Base-by-base conservation (phyloP, 2,888 invertebrate species). In the Pecten maximus region DNA sequence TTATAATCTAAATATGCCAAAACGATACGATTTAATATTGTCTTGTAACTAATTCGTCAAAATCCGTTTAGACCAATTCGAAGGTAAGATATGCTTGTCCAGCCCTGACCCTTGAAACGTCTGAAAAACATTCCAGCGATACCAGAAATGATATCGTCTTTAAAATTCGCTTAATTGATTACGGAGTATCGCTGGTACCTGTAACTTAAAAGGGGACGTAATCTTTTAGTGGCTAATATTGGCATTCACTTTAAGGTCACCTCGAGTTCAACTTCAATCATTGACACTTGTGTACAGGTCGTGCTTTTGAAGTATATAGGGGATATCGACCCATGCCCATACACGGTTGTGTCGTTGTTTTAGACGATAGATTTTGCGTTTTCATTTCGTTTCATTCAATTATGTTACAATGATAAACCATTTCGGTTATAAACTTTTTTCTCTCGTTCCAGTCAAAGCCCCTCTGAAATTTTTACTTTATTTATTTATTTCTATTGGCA, bases 11-110 rank as follows among this genome's bases (percentile, higher is more conserved):
- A 44, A 4, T 15, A 74, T 23, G 35, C 8, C 35, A 10, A 35
- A 1, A 74, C 19, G 35, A 74, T 74, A 74, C 35, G 35, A 28
- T 74, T 74, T 35, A 6, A 23, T 74, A 0, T 35, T 28, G 74
- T 74, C 74, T 8, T 28, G 10, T 74, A 3, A 15, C 28, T 74
- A 74, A 35, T 74, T 74, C 74, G 74, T 74, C 74, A 35, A 74
- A 74, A 74, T 74, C 74, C 28, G 10, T 74, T 74, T 74, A 74
- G 74, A 74, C 74, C 74, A 35, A 74, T 35, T 74, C 35, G 74
- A 10, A 23, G 74, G 1, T 23, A 6, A 74, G 74, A 74, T 35
- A 74, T 6, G 74, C 4, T 74, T 74, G 74, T 74, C 35, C 28
- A 28, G 35, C 15, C 23, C 35, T 74, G 28, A 6, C 74, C 74